These are phyloP conservation scores for Syncerus caffer DNA, from an alignment of 2,797 vertebrate species.

Conservation along the genomic window DNA sequence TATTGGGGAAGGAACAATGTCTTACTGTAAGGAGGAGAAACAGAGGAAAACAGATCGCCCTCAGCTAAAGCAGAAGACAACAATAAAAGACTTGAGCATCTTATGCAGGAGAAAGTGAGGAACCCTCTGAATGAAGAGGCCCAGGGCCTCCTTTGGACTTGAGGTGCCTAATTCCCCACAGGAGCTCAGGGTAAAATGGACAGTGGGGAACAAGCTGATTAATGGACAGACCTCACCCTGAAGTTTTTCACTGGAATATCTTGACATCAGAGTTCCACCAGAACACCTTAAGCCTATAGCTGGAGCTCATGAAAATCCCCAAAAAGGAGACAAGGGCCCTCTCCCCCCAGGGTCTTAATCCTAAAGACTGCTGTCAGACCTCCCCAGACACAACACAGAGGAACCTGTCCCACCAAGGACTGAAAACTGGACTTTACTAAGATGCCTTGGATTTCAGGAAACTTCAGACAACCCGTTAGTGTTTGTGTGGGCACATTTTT, in stretches of 20 bases:
- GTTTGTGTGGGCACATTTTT: neutral
- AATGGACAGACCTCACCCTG: neutral
- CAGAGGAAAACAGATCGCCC: neutral
- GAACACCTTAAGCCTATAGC: rapidly evolving
- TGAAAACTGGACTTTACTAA: neutral
- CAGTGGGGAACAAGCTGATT: neutral
- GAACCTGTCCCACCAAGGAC: neutral
- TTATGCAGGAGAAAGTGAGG: neutral
- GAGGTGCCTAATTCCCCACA: neutral
- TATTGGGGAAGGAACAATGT: neutral
- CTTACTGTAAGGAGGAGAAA: neutral
- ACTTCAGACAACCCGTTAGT: neutral
- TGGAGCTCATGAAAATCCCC: neutral
- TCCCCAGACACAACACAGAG: neutral
- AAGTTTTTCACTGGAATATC: neutral
- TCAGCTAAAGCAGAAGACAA: neutral
- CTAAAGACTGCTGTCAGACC: neutral
- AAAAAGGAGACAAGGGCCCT: neutral
- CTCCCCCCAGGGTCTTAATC: neutral
- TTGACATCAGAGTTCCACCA: neutral
- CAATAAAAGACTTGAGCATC: neutral
- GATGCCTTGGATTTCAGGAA: neutral
- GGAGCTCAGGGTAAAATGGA: neutral
- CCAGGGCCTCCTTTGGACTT: neutral
- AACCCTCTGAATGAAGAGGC: neutral